A percentile compares a stretch with the other conserved stretches of the same genome.
phyloP scores from a whole-genome alignment of 2,888 invertebrate species.

The Parapristionchus giblindavisi region DNA sequence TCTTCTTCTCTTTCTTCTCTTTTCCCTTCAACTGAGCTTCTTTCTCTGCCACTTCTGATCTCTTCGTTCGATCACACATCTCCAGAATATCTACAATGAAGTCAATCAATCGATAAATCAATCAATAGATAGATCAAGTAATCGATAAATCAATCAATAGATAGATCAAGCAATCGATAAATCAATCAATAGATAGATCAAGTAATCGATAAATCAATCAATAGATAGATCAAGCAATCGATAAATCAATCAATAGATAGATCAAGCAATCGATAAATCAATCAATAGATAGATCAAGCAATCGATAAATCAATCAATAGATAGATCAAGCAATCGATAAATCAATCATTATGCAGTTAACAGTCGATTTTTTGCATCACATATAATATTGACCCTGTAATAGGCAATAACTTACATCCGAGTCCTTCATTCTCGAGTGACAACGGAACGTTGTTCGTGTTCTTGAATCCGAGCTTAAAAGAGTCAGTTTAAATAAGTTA shows the following conservation, averaged over 20 bases:
- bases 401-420: constrained; percentile 3
- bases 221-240: no score
- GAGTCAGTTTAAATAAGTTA: background rate
- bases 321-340: no score
- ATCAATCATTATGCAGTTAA: no score
- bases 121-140: no score
- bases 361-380: no score
- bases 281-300: no score
- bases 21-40: constrained; percentile 13
- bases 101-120: background rate
- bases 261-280: no score
- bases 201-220: no score
- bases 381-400: background rate
- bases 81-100: constrained; percentile 32
- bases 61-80: constrained; percentile 36
- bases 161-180: no score
- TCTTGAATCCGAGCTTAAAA: constrained; percentile 35
- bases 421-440: constrained; percentile 33
- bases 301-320: no score
- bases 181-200: no score
- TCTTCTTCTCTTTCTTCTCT: constrained; percentile 23
- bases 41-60: constrained; percentile 21
- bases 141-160: background rate
- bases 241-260: no score
- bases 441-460: background rate